phyloP scores from a whole-genome alignment of 2,888 invertebrate species.

The Trisateles emortualis region DNA sequence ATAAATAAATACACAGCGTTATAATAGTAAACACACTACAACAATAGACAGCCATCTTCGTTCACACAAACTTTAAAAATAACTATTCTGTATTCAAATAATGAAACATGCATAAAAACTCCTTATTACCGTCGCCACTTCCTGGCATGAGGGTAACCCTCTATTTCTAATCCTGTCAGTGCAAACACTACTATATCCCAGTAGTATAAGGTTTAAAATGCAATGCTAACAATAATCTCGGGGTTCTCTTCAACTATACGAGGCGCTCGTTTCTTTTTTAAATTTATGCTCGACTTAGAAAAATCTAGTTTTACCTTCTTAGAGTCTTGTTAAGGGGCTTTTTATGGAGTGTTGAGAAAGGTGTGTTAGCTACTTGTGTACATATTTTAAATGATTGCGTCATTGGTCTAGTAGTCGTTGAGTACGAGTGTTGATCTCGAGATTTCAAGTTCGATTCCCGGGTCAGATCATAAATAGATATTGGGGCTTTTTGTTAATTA shows the following conservation, averaged over 20 bases:
- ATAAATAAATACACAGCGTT: neutral
- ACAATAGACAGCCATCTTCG: conserved; percentile 43
- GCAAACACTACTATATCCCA: conserved; percentile 44
- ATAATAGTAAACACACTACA: conserved; percentile 13
- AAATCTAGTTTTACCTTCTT: conserved; percentile 14
- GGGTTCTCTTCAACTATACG: conserved; percentile 46
- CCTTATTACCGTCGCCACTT: conserved; percentile 71
- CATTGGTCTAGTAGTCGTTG: too few species aligned
- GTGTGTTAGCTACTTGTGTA: too few species aligned
- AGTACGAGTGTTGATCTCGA: too few species aligned
- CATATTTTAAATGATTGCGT: neutral
- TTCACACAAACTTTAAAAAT: conserved; percentile 66
- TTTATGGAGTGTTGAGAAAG: conserved; percentile 4
- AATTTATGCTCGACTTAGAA: conserved; percentile 17
- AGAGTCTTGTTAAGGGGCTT: conserved; percentile 8
- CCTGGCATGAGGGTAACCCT: conserved; percentile 65
- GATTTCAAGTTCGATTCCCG: too few species aligned
- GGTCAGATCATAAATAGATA: too few species aligned
- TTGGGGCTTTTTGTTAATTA: too few species aligned
- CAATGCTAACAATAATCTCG: conserved; percentile 43
- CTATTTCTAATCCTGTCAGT: conserved; percentile 27
- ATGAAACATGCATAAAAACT: conserved; percentile 79
- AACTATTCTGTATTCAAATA: conserved; percentile 69
- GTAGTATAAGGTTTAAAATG: conserved; percentile 39
- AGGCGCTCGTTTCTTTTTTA: conserved; percentile 13